Evolutionary conservation across 2,888 invertebrate genomes (phyloP), one percentile per base, ranked within the genome.

Genomic region (Buathra laborator): DNA sequence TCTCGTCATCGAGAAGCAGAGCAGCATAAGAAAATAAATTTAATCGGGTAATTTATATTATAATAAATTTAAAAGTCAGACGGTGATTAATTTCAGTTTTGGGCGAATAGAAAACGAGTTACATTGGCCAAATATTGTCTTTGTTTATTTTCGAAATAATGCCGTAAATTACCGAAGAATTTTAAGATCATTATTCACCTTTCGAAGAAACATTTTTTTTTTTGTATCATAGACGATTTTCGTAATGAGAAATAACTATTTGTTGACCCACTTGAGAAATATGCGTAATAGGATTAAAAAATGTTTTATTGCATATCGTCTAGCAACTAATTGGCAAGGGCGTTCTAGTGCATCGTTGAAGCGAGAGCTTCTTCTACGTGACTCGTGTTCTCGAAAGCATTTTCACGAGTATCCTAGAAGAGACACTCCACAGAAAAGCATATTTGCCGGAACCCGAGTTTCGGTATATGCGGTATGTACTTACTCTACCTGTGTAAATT

Each of bases 401-500:
- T 59, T 59, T 64, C 48, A 48, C 48, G 46, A 64, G 64, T 66
- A 12, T 24, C 19, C 64, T 51, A 48, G 10, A 66, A 66, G 51
- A 66, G 51, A 66, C 32, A 59, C 51, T 53, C 51, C 14, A n/a
- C 24, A 37, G 51, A 2, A 53, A 76, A 64, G 51, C 62, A 51
- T 51, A 66, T 66, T 66, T 53, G 24, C 14, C 7, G 64, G 43
- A 48, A 76, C 75, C n/a, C 19, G 51, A 64, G 37, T 76, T 76
- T 66, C 66, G 75, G 12, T 48, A 46, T 6, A 53, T 10, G 51
- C 9, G 46, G 14, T 48, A 43, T 16, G 29, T 37, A 32, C 46
- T 24, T 32, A 32, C 46, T 24, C 24, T 62, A 19, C 12, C 19
- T 48, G 56, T 48, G 70, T 70, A 71, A 70, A 78, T 78, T 78